Conservation (phyloP, 1,140 invertebrate genomes). For the Calliphora vicina region DNA sequence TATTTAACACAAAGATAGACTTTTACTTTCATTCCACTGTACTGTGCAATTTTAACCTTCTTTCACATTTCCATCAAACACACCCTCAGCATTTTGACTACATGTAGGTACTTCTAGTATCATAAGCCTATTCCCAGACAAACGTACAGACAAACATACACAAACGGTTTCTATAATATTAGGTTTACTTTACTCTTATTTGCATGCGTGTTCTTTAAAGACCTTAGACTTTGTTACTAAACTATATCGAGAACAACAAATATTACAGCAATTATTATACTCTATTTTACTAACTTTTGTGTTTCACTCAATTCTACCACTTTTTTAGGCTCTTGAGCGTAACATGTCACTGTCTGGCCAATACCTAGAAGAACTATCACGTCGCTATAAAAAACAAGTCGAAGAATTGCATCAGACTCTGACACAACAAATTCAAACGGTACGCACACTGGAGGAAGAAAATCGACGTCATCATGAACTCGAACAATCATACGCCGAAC, state of each 20-base stretch:
- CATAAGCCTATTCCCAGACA: too few relatives aligned
- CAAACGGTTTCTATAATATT: too few relatives aligned
- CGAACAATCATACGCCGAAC: constrained; percentile 72
- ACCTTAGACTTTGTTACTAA: background rate
- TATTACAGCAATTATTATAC: background rate
- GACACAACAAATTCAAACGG: constrained; percentile 85
- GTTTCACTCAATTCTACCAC: background rate
- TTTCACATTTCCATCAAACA: background rate
- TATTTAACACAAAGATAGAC: too few relatives aligned
- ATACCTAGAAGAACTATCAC: constrained; percentile 93
- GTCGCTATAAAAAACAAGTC: constrained; percentile 93
- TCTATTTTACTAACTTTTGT: background rate
- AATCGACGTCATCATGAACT: constrained; percentile 74
- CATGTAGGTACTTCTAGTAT: too few relatives aligned
- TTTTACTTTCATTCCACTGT: too few relatives aligned
- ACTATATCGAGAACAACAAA: too few relatives aligned
- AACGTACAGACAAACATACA: too few relatives aligned
- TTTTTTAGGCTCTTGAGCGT: constrained; percentile 79
- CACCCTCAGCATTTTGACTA: background rate
- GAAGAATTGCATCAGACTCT: constrained; percentile 91
- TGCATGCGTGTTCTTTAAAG: background rate
- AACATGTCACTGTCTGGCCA: constrained; percentile 96
- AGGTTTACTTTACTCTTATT: background rate
- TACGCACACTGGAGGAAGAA: constrained; percentile 78
- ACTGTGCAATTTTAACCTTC: background rate